Percentiles rank a stretch among this genome's conserved stretches.
These are phyloP conservation scores for Heliconius hewitsoni DNA, from an alignment of 1,140 invertebrate species.

Conservation along the genomic window DNA sequence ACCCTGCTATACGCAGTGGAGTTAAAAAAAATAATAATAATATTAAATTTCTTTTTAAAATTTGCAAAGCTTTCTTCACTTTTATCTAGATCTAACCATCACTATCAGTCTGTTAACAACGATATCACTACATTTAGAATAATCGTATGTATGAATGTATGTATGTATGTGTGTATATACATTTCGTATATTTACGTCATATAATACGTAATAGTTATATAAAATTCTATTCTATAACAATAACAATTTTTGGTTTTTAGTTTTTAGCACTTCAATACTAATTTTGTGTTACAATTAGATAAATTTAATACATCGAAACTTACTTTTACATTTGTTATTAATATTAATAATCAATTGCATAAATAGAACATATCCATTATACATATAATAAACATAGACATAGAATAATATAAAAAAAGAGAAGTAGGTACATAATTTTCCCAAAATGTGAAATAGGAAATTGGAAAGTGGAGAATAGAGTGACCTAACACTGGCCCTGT, in stretches of 20 bases:
- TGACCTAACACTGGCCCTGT: too few species aligned
- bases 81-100: slow-evolving; percentile 10
- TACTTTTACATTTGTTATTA: background rate
- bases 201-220: slow-evolving; percentile 17
- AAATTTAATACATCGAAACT: background rate
- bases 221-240: slow-evolving; percentile 26
- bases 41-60: background rate
- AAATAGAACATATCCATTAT: too few species aligned
- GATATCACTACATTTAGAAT: slow-evolving; percentile 45
- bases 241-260: slow-evolving; percentile 21
- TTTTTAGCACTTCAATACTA: slow-evolving; percentile 15
- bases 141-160: slow-evolving; percentile 16
- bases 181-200: slow-evolving; percentile 17
- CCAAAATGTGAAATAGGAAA: too few species aligned
- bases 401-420: too few species aligned
- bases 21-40: too few species aligned
- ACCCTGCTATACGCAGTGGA: too few species aligned
- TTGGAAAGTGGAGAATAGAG: too few species aligned
- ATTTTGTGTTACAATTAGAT: background rate
- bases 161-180: slow-evolving; percentile 6
- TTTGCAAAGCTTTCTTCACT: slow-evolving; percentile 2
- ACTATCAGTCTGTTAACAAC: slow-evolving; percentile 67
- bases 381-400: too few species aligned
- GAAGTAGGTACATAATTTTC: too few species aligned
- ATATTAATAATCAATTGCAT: too few species aligned